Base-by-base conservation (phyloP, 2,113 vertebrate species). In the Ochotona curzoniae region DNA sequence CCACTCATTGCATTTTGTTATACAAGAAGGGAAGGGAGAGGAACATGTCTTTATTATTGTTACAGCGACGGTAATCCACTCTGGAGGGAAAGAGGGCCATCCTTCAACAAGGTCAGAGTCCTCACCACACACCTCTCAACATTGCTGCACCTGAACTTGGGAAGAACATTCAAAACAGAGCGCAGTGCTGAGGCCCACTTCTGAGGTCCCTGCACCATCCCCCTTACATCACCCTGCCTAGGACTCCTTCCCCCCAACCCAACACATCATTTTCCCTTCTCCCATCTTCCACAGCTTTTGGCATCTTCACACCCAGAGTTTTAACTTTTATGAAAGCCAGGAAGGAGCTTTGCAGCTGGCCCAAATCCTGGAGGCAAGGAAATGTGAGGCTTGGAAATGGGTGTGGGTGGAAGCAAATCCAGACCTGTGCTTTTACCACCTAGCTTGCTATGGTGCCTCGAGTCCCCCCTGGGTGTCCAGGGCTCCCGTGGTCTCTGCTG, bases 371-470 rank as follows among this genome's bases (percentile, higher is more conserved):
- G 1, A 79, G 85, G 49, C 63, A 71, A 89, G 69, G 13, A 73
- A 61, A 30, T 49, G 14, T 54, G 78, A 51, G 57, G 67, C n/a
- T 69, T 73, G 14, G 84, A 66, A 76, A 25, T 28, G 18, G 21
- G 26, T n/a, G 4, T 79, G 32, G 10, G 5, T 57, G 49, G 32
- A 28, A 38, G 32, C 64, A 85, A 26, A 8, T 32, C 20, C 3
- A 9, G 73, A 8, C 51, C 12, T 20, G 26, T 21, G 5, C 57
- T 57, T 49, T 54, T 30, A 38, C n/a, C 1, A 25, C 5, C 2
- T 20, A 23, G 7, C 51, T 25, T 8, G 30, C n/a, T 23, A 0
- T 15, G 21, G 4, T 2, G 8, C 11, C 17, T 1, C 1, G 15
- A 54, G 5, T 20, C 7, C 20, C 35, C 35, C 21, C 28, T 13